Conservation (phyloP, 2,113 vertebrate species). For the Paramisgurnus dabryanus region DNA sequence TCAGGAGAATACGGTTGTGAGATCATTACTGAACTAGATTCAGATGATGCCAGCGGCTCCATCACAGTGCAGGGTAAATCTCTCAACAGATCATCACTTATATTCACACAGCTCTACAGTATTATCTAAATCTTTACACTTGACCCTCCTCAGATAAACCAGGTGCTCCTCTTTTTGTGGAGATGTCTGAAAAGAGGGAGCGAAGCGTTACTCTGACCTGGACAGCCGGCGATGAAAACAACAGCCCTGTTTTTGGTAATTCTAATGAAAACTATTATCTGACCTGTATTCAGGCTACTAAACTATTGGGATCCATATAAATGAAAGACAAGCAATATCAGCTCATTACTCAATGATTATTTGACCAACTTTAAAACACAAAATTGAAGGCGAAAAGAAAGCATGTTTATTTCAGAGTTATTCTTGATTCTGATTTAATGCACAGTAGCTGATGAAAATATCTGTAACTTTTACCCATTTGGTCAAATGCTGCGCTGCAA, state of each 20-base stretch:
- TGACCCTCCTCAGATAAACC: slow-evolving; percentile 71
- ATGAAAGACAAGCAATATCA: no score
- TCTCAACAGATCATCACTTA: neutral
- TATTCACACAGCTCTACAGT: no score
- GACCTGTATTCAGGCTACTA: no score
- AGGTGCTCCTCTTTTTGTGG: slow-evolving; percentile 68
- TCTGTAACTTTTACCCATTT: no score
- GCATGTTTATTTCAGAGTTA: no score
- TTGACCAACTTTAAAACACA: no score
- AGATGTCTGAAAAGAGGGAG: slow-evolving; percentile 60
- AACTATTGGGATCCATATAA: no score
- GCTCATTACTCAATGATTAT: no score
- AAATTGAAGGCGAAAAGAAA: no score
- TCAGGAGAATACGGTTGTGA: slow-evolving; percentile 78
- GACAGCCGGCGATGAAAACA: slow-evolving; percentile 78
- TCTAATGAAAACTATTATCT: neutral
- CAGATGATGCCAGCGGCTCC: slow-evolving; percentile 66
- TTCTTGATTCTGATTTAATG: no score
- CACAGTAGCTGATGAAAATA: no score
- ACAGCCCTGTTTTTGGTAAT: slow-evolving; percentile 71
- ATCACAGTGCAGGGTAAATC: slow-evolving; percentile 79
- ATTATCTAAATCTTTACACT: neutral
- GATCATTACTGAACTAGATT: slow-evolving; percentile 75
- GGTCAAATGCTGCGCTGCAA: no score
- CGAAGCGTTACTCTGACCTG: slow-evolving; percentile 73